These are phyloP conservation scores for Periphyllus acericola DNA, from an alignment of 2,888 invertebrate species.

Conservation along the genomic window DNA sequence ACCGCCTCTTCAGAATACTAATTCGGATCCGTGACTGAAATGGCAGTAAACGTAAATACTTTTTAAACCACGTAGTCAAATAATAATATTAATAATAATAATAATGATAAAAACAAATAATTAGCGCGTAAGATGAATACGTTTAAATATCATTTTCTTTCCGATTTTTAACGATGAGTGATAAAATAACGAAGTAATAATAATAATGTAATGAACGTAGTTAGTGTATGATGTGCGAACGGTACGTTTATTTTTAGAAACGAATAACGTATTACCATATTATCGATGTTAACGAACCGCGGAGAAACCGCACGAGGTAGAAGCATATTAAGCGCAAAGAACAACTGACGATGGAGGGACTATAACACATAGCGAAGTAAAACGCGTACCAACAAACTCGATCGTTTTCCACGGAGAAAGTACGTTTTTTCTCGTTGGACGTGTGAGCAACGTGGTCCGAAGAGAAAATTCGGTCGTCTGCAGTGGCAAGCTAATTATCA, in stretches of 20 bases:
- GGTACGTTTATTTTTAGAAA: background rate
- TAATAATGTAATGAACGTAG: background rate
- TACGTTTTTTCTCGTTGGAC: background rate
- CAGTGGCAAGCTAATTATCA: background rate
- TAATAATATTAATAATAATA: background rate
- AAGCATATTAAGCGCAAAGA: background rate
- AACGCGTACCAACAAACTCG: background rate
- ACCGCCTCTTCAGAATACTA: background rate
- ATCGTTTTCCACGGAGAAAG: slow-evolving; percentile 10
- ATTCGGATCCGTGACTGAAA: background rate
- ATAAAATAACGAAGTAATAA: background rate
- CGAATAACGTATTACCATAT: background rate
- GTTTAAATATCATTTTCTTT: background rate
- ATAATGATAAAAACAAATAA: background rate
- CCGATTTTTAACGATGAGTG: background rate
- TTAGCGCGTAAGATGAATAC: background rate
- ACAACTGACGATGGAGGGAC: background rate
- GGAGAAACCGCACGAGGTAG: background rate
- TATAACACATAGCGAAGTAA: background rate
- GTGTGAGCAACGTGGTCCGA: background rate
- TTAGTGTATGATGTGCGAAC: background rate
- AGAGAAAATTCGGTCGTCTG: background rate
- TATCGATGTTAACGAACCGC: background rate
- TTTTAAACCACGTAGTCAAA: background rate
- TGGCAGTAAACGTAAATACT: background rate